Evolutionary conservation across 2,797 vertebrate species (phyloP), one percentile per base, ranked within the genome.

Genomic region (Tokudaia tokunoshimensis): DNA sequence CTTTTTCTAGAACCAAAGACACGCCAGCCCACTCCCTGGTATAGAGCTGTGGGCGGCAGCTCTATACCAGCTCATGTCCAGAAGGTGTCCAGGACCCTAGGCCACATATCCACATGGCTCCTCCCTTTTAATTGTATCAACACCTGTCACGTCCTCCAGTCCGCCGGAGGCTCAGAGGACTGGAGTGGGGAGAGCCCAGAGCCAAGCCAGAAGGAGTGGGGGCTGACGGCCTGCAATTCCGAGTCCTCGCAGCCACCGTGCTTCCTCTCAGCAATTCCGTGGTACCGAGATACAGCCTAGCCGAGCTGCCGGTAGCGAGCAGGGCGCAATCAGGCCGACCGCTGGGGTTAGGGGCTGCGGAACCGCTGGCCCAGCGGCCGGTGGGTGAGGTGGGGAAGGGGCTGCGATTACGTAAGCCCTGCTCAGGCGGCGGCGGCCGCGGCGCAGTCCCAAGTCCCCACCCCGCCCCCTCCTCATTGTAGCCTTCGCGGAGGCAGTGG

Each of bases 321-420:
- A 4, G 31, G 90, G 26, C 57, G 82, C 34, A 0, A 65, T 59
- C 76, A 91, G 91, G 37, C 85, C 17, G 15, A 74, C 61, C 22
- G 3, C 52, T 26, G 47, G 76, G 93, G 19, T 15, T 24, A 41
- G 61, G 91, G n/a, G 41, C 57, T 63, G 22, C 8, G 52, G 59
- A 88, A 75, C 78, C 61, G 61, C 88, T 8, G 75, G 87, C 67
- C 61, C 57, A 20, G 84, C 85, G 26, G 82, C 85, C 44, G 9
- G 31, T 55, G 63, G 78, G 15, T 22, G 63, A 81, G 37, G 29
- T 72, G 90, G 95, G 93, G 80, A 94, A 94, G 89, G 94, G 94
- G 97, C 94, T 79, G 95, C 65, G 17, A 74, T 96, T 94, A 94
- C 72, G 47, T 92, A 92, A 96, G 94, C 84, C 91, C 76, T 81